Conservation (phyloP, 2,888 invertebrate genomes). For the Cheilosia scutellata region DNA sequence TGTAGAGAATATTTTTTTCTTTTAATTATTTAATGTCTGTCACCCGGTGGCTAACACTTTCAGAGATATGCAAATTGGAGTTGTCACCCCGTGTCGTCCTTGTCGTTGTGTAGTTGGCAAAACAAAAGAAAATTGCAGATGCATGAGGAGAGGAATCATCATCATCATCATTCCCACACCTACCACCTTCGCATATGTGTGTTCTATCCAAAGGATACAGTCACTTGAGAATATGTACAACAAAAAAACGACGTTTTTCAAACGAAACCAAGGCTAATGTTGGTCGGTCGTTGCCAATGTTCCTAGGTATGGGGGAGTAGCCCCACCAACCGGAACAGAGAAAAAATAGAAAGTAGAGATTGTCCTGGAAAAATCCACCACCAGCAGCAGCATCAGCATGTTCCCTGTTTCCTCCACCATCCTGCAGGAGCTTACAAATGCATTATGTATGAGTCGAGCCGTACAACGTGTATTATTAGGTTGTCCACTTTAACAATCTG, state of each 20-base stretch:
- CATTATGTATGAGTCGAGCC: slow-evolving; percentile 75
- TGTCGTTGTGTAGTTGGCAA: slow-evolving; percentile 53
- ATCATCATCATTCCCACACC: slow-evolving; percentile 21
- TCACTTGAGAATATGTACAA: slow-evolving; percentile 65
- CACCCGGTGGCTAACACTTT: slow-evolving; percentile 84
- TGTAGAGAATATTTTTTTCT: slow-evolving; percentile 72
- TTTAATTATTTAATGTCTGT: slow-evolving; percentile 84
- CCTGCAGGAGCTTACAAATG: slow-evolving; percentile 73
- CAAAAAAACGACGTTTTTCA: slow-evolving; percentile 38
- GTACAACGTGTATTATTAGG: slow-evolving; percentile 76
- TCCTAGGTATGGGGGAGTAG: slow-evolving; percentile 29
- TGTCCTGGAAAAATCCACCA: slow-evolving; percentile 62
- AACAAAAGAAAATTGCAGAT: slow-evolving; percentile 74
- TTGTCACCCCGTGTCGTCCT: slow-evolving; percentile 79
- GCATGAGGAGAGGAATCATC: slow-evolving; percentile 55
- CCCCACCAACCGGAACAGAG: slow-evolving; percentile 54
- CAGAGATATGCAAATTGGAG: slow-evolving; percentile 83
- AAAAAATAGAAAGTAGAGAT: slow-evolving; percentile 44
- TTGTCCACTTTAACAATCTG: slow-evolving; percentile 76
- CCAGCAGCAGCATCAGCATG: slow-evolving; percentile 31
- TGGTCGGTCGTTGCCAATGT: slow-evolving; percentile 66
- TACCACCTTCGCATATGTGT: slow-evolving; percentile 28
- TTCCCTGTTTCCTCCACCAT: background rate
- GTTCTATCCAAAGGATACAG: slow-evolving; percentile 61
- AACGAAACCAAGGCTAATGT: slow-evolving; percentile 75